Base-by-base conservation (phyloP, 2,888 invertebrate genomes). In the Colostygia pectinataria region DNA sequence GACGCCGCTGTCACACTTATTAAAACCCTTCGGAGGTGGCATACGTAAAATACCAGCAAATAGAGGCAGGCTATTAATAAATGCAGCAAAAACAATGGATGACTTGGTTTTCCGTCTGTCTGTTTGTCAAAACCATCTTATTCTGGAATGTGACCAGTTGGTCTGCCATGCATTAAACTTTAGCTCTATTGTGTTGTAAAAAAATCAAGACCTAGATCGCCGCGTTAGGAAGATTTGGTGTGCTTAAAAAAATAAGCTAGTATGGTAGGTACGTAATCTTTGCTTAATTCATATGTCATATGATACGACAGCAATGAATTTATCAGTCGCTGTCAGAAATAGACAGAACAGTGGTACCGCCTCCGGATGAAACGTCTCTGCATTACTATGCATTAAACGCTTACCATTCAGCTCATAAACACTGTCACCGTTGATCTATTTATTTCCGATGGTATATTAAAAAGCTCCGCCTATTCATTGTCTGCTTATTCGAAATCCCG, bases 401-500 rank as follows among this genome's bases (percentile, higher is more conserved):
- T 39, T 20, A 32, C 25, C 27, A 39, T 43, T 24, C 39, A 10
- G 40, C 31, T 20, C 36, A 34, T 41, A 45, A 40, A 45, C 36
- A 31, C 36, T 36, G 40, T 40, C 28, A 36, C 20, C 29, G n/a
- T 40, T 44, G 40, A 40, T 45, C 40, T 51, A 32, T 45, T 29
- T 41, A 36, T 45, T 29, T 31, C 39, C 24, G 18, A 34, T 44
- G 24, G 13, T 29, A 41, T 13, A 40, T 34, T 42, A 34, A 34
- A 51, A 42, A 33, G 28, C 39, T 50, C 43, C 46, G 50, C 51
- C 47, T 48, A 45, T 54, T 51, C 51, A 57, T 46, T 55, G 53
- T 51, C 34, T 48, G 51, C 38, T 36, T 53, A 48, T 46, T 53
- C 40, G 42, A 54, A 59, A 64, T 72, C 59, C 43, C 66, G 61